phyloP scores from a whole-genome alignment of 2,888 invertebrate species.

The Drosophila pseudotalamancana region DNA sequence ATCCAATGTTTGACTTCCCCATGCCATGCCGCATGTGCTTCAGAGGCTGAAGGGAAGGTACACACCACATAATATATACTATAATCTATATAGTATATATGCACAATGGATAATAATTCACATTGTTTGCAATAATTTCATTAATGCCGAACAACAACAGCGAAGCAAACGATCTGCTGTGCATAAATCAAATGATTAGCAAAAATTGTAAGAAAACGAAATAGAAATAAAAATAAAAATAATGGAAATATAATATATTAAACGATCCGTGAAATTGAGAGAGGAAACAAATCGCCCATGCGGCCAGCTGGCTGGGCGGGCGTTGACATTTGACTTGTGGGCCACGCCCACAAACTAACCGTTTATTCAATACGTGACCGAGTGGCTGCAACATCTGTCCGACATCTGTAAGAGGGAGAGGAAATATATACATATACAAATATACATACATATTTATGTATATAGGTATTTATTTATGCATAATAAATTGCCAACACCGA shows the following conservation, averaged over 20 bases:
- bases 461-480: constrained; percentile 36
- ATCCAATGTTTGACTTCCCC: constrained; percentile 41
- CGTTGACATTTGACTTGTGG: constrained; percentile 72
- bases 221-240: constrained; percentile 2
- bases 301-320: constrained; percentile 48
- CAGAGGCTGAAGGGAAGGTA: neutral
- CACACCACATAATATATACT: neutral
- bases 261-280: constrained; percentile 23
- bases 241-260: constrained; percentile 6
- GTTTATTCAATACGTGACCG: constrained; percentile 45
- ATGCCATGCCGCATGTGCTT: constrained; percentile 44
- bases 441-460: no score
- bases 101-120: constrained; percentile 54
- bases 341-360: constrained; percentile 51
- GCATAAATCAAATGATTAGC: constrained; percentile 67
- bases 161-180: constrained; percentile 42
- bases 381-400: constrained; percentile 32
- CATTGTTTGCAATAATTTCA: constrained; percentile 67
- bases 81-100: neutral
- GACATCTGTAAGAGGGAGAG: no score
- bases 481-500: constrained; percentile 39
- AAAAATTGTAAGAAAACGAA: constrained; percentile 28
- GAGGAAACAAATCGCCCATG: constrained; percentile 1
- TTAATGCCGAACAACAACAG: constrained; percentile 46
- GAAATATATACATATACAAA: no score